Conservation (phyloP, 1,140 invertebrate genomes). For the Episyrphus balteatus region DNA sequence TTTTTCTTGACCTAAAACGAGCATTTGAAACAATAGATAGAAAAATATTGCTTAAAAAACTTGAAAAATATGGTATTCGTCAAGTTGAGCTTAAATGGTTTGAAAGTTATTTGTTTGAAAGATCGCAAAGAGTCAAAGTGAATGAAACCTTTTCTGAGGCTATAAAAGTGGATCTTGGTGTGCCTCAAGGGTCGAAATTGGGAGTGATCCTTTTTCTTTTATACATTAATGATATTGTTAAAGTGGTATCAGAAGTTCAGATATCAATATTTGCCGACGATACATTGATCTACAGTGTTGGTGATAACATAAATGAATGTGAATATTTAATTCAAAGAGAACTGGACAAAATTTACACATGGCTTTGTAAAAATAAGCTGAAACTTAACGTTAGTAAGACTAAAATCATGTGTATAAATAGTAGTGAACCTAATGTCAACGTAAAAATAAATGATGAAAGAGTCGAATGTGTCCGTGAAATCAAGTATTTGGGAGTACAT, state of each 20-base stretch:
- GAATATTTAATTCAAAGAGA: neutral
- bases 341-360: neutral
- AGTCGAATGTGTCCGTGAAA: conserved; percentile 4
- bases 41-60: no score
- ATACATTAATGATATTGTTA: neutral
- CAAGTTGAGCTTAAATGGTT: no score
- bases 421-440: neutral
- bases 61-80: no score
- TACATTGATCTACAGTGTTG: neutral
- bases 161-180: neutral
- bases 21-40: no score
- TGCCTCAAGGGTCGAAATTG: conserved; percentile 10
- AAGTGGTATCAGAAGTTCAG: neutral
- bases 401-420: conserved; percentile 10
- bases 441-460: neutral
- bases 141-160: conserved; percentile 15
- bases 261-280: neutral
- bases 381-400: conserved; percentile 5
- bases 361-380: neutral
- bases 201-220: conserved; percentile 2
- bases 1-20: no score
- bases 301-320: neutral
- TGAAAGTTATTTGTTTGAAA: no score
- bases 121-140: neutral
- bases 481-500: conserved; percentile 9